Base-by-base conservation (phyloP, 1,140 invertebrate genomes). In the Hypothenemus hampei region DNA sequence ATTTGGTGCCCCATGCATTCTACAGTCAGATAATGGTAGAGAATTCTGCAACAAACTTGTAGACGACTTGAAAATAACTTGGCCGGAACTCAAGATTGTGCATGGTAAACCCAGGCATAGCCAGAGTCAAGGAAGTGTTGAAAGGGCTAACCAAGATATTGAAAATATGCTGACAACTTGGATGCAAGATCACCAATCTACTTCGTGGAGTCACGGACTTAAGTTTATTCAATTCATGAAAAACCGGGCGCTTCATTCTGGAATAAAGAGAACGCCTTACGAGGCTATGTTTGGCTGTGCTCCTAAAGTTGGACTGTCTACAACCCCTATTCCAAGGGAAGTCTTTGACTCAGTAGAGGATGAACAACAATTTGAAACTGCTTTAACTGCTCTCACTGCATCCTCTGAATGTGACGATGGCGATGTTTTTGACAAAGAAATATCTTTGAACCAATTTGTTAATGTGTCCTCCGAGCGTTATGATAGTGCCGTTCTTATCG, bases 121-220 rank as follows among this genome's bases (percentile, higher is more conserved):
- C n/a, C 57, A 62, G 51, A 64, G 50, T 35, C 61, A 67, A 49
- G 58, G 58, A 13, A 60, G 54, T 46, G 62, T 66, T 8, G 62
- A 69, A 53, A 50, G 65, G 10, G 60, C 62, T 3, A 71, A 72
- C 48, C 66, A 68, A 51, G 67, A 72, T 46, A 61, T 70, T 29
- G 51, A 72, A 52, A 66, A 72, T 23, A 72, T 72, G 58, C 19
- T 69, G 19, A 21, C 11, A 37, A 26, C 67, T 10, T 71, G 67
- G 67, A 49, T 71, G 62, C 10, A 56, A 39, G 45, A 59, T 10
- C 60, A 72, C 21, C 37, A 67, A 11, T 55, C 51, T 1, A 58
- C 20, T n/a, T 63, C 65, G 22, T 71, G 69, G 67, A 56, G 49
- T 7, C 55, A 69, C 29, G 69, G 65, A 4, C 44, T 69, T 8